Evolutionary conservation across 2,888 invertebrate species (phyloP).

Genomic region (Stratiomys singularior): DNA sequence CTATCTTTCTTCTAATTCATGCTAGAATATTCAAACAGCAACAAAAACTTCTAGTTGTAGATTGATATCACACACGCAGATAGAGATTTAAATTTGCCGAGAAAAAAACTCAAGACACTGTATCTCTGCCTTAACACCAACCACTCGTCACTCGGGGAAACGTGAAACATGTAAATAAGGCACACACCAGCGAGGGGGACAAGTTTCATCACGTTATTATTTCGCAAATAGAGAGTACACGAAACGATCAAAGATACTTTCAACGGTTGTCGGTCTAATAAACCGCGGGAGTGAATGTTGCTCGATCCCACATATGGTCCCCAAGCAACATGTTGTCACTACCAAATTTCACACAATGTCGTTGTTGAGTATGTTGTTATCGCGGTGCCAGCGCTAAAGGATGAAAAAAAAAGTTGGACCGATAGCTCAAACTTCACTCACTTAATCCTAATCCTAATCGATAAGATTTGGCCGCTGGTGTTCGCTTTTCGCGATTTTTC

Average conservation of each 20-base stretch:
- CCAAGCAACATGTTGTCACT: slow-evolving; percentile 12
- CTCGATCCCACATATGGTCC: background rate
- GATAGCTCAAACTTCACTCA: too few relatives aligned
- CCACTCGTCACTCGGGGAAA: background rate
- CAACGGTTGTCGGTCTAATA: too few relatives aligned
- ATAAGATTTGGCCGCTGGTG: slow-evolving; percentile 16
- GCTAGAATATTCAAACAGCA: too few relatives aligned
- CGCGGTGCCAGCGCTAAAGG: background rate
- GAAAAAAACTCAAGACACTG: slow-evolving; percentile 4
- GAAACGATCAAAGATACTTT: background rate
- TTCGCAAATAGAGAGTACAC: background rate
- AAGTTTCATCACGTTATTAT: slow-evolving; percentile 4
- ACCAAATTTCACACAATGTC: slow-evolving; percentile 9
- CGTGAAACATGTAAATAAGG: slow-evolving; percentile 12
- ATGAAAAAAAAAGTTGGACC: background rate
- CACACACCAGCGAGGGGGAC: background rate
- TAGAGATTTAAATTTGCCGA: too few relatives aligned
- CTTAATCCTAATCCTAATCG: background rate
- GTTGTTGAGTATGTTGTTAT: background rate
- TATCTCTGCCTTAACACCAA: background rate
- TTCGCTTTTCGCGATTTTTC: too few relatives aligned
- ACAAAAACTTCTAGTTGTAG: too few relatives aligned
- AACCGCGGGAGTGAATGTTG: background rate
- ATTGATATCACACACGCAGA: too few relatives aligned
- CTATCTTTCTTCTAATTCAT: too few relatives aligned